A percentile compares a stretch with the other conserved stretches of the same genome.
Evolutionary conservation across 2,797 vertebrate species (phyloP).

Genomic region (Melanotaenia trifasciata): DNA sequence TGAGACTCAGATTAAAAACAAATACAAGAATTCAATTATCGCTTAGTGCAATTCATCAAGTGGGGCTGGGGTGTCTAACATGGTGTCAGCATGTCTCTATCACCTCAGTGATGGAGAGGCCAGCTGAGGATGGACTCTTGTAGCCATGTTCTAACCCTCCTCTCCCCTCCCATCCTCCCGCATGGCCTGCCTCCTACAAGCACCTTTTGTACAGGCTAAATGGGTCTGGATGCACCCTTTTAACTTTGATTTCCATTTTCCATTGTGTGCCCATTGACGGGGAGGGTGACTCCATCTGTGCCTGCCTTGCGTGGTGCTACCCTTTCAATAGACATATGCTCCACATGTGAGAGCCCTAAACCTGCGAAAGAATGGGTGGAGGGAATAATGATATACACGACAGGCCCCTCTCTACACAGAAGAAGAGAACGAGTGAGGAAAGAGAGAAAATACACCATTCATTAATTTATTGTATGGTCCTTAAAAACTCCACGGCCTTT

Average conservation of each 20-base stretch:
- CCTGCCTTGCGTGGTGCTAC: slow-evolving; percentile 87
- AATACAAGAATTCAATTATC: slow-evolving; percentile 74
- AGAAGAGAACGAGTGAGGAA: slow-evolving; percentile 41
- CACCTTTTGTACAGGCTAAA: slow-evolving; percentile 89
- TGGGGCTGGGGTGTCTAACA: slow-evolving; percentile 59
- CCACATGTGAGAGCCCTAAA: slow-evolving; percentile 82
- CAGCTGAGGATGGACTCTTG: slow-evolving; percentile 90
- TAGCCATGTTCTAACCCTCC: slow-evolving; percentile 87
- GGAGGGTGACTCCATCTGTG: slow-evolving; percentile 91
- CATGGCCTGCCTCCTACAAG: slow-evolving; percentile 93
- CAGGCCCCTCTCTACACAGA: slow-evolving; percentile 68
- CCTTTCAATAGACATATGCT: slow-evolving; percentile 89
- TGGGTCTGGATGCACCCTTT: slow-evolving; percentile 86
- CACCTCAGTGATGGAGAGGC: slow-evolving; percentile 80
- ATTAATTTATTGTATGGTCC: slow-evolving; percentile 81
- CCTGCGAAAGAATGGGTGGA: slow-evolving; percentile 79
- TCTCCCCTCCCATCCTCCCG: slow-evolving; percentile 82
- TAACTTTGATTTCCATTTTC: slow-evolving; percentile 89
- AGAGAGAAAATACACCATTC: slow-evolving; percentile 77
- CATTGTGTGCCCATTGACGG: slow-evolving; percentile 84
- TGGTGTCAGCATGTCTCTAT: slow-evolving; percentile 77
- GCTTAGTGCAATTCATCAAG: slow-evolving; percentile 52
- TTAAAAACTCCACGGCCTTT: slow-evolving; percentile 76
- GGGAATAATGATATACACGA: slow-evolving; percentile 79
- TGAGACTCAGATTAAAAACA: slow-evolving; percentile 60